phyloP scores from a whole-genome alignment of 2,113 vertebrate species.

The Centropus unirufus region DNA sequence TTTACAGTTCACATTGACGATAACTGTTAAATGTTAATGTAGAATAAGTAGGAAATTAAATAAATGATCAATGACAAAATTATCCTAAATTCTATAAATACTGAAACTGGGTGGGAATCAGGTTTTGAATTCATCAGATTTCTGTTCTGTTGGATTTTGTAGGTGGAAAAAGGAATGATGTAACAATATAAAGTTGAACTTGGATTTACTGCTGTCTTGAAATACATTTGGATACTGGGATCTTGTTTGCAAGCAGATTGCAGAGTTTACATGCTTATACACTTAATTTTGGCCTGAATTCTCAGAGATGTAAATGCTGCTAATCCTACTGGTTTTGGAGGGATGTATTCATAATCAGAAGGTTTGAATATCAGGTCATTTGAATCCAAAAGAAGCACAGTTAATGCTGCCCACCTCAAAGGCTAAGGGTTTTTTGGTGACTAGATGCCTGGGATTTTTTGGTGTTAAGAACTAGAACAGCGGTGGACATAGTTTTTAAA shows the following conservation, averaged over 20 bases:
- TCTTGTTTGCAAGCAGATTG: neutral
- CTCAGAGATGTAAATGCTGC: neutral
- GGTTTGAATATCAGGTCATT: neutral
- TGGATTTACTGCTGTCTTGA: neutral
- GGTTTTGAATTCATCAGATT: neutral
- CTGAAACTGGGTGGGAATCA: neutral
- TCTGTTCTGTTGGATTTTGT: neutral
- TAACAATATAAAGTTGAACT: neutral
- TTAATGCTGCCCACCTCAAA: neutral
- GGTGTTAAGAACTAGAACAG: neutral
- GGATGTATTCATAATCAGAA: neutral
- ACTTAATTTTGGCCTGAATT: neutral
- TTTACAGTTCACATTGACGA: neutral
- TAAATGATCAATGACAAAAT: neutral
- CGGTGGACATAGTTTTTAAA: neutral
- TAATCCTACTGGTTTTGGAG: neutral
- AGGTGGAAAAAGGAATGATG: neutral
- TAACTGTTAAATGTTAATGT: neutral
- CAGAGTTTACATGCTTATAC: neutral
- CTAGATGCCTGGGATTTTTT: neutral
- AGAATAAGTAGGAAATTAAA: neutral
- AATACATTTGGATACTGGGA: neutral
- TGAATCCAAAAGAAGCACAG: neutral
- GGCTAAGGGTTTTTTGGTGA: accelerated
- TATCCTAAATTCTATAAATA: neutral